phyloP scores from a whole-genome alignment of 2,888 invertebrate species.

The Pheosia tremula region DNA sequence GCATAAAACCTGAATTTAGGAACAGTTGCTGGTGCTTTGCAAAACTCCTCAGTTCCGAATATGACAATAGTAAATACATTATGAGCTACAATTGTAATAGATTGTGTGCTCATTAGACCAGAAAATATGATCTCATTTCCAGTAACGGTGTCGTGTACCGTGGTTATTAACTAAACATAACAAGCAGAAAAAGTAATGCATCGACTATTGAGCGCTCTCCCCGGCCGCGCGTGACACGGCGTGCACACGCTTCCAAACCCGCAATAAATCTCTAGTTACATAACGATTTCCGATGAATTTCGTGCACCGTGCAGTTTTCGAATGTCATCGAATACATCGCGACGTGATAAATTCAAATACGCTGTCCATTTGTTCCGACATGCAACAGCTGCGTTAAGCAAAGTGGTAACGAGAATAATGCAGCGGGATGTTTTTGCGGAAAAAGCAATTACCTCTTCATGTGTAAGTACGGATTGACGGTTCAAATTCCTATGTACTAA shows the following conservation, averaged over 20 bases:
- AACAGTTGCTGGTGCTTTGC: not conserved
- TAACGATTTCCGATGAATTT: constrained; percentile 47
- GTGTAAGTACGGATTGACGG: constrained; percentile 40
- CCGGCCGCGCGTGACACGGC: constrained; percentile 17
- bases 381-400: constrained; percentile 37
- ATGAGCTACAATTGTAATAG: constrained; percentile 1
- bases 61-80: not conserved
- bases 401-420: constrained; percentile 33
- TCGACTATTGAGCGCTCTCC: constrained; percentile 26
- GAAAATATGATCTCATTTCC: constrained; percentile 29
- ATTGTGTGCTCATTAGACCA: constrained; percentile 13
- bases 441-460: constrained; percentile 44
- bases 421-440: constrained; percentile 39
- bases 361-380: constrained; percentile 36
- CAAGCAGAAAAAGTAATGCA: constrained; percentile 42
- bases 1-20: not conserved
- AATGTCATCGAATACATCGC: constrained; percentile 37
- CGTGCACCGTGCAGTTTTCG: constrained; percentile 34
- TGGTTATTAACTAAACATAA: constrained; percentile 28
- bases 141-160: constrained; percentile 35
- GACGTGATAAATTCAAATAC: constrained; percentile 36
- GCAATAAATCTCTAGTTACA: constrained; percentile 53
- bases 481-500: constrained; percentile 57
- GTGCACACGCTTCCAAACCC: constrained; percentile 27
- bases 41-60: not conserved